A percentile compares a stretch with the other conserved stretches of the same genome.
Evolutionary conservation across 2,113 vertebrate species (phyloP).

Genomic region (Pao palembangensis): DNA sequence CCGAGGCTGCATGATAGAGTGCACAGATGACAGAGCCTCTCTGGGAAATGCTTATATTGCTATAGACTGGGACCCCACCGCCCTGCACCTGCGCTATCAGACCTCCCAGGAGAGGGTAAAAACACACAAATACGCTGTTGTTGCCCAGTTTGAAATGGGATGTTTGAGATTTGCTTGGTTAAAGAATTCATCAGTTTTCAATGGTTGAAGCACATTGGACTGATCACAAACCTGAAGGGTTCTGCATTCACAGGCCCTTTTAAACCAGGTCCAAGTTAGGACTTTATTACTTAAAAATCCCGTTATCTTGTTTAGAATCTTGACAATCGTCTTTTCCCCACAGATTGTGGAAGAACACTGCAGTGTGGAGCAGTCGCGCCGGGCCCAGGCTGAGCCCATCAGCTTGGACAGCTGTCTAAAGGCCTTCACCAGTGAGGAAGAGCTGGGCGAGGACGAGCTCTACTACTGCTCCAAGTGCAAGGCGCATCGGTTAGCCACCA

Average conservation of each 20-base stretch:
- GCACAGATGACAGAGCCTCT: slow-evolving; percentile 85
- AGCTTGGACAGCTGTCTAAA: slow-evolving; percentile 93
- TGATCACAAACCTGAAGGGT: too few relatives aligned
- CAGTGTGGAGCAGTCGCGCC: slow-evolving; percentile 92
- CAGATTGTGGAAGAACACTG: slow-evolving; percentile 94
- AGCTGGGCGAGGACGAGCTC: slow-evolving; percentile 95
- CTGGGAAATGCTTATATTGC: slow-evolving; percentile 94
- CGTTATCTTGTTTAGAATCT: neutral
- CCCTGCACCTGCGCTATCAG: slow-evolving; percentile 96
- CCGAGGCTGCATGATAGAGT: slow-evolving; percentile 90
- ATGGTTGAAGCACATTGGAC: too few relatives aligned
- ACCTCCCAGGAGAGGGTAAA: slow-evolving; percentile 96
- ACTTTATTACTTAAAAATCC: too few relatives aligned
- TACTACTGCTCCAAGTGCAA: slow-evolving; percentile 99
- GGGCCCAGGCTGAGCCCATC: slow-evolving; percentile 94
- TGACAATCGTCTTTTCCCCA: neutral
- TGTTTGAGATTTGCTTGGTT: too few relatives aligned
- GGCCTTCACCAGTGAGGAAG: slow-evolving; percentile 96
- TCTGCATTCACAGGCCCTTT: too few relatives aligned
- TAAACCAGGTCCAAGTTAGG: too few relatives aligned
- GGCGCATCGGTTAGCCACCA: slow-evolving; percentile 92
- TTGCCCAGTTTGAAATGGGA: too few relatives aligned
- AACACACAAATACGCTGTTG: neutral
- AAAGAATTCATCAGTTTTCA: too few relatives aligned
- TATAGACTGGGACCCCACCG: slow-evolving; percentile 98